Conservation (phyloP, 2,888 invertebrate genomes). For the Athalia rosae region DNA sequence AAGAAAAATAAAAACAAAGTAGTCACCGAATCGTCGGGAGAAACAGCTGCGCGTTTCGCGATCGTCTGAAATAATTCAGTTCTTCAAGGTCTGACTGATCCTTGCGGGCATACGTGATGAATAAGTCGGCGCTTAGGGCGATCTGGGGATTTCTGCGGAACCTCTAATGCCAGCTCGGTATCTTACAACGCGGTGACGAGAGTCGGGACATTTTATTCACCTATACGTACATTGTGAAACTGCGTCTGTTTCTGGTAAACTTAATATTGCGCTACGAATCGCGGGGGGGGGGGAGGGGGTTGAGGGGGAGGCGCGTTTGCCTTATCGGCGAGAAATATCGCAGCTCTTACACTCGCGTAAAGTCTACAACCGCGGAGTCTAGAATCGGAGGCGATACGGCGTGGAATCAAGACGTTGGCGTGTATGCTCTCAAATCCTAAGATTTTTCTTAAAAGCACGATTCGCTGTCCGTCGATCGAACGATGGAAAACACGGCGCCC, state of each 20-base stretch:
- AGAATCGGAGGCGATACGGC: slow-evolving; percentile 17
- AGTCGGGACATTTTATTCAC: not conserved
- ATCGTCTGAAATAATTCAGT: slow-evolving; percentile 11
- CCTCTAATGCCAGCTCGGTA: not conserved
- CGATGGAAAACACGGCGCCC: slow-evolving; percentile 27
- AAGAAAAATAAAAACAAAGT: no score
- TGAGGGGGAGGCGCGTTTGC: slow-evolving; percentile 44
- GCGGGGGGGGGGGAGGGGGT: no score
- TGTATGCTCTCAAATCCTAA: slow-evolving; percentile 51
- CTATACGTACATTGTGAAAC: not conserved
- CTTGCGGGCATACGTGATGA: no score
- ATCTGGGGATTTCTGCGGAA: no score
- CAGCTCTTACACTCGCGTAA: slow-evolving; percentile 25
- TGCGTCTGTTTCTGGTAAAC: slow-evolving; percentile 46
- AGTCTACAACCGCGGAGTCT: slow-evolving; percentile 13
- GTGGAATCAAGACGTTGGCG: not conserved
- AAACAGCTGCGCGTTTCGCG: no score
- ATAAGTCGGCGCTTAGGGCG: no score
- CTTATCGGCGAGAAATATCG: slow-evolving; percentile 52
- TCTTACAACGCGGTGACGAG: slow-evolving; percentile 12
- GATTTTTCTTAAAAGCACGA: slow-evolving; percentile 50
- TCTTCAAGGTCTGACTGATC: not conserved
- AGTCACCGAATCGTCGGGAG: not conserved
- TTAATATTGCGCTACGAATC: slow-evolving; percentile 59
- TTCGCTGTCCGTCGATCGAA: slow-evolving; percentile 18